Evolutionary conservation across 1,140 invertebrate genomes (phyloP), one percentile per base, ranked within the genome.

Genomic region (Theocolax elegans): DNA sequence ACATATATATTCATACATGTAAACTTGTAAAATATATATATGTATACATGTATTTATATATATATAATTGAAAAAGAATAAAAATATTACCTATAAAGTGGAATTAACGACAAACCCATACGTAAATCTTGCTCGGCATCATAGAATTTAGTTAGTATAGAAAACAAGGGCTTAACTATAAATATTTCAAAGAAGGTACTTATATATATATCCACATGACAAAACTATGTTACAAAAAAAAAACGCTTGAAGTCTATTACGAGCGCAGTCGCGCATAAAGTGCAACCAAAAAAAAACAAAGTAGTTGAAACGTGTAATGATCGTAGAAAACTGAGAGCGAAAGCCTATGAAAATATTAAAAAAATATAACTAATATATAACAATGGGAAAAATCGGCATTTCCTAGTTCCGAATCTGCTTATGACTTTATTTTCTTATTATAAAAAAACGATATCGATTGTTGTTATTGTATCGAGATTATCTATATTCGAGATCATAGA

Each of bases 341-440:
- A 67, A 48, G 49, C 40, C 49, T 56, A 49, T 21, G 21, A 49
- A 56, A 44, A 42, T 49, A 31, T n/a, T 42, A 25, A 29, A 48
- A 48, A 48, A 58, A 64, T n/a, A 38, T n/a, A n/a, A n/a, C n/a
- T n/a, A n/a, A 35, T 42, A 51, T 44, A 40, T 19, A 38, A 48
- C 46, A 54, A 62, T 23, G 42, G 51, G 29, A 35, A 62, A 62
- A 63, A 63, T 62, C 42, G 38, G 48, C n/a, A 44, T 46, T 62
- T 70, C 19, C 59, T 53, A 63, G 42, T 64, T 70, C 59, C 67
- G 42, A n/a, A 63, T 64, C 40, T 46, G 40, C 51, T 70, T 70
- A 13, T 58, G 27, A 70, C 60, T 44, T 64, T 64, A 64, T 70
- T 70, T 64, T 70, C 60, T 63, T 70, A 62, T 54, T 63, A 58